Percentiles rank a stretch among this genome's conserved stretches.
These are phyloP conservation scores for Centropyge bicolor DNA, from an alignment of 2,797 vertebrate species.

Conservation along the genomic window DNA sequence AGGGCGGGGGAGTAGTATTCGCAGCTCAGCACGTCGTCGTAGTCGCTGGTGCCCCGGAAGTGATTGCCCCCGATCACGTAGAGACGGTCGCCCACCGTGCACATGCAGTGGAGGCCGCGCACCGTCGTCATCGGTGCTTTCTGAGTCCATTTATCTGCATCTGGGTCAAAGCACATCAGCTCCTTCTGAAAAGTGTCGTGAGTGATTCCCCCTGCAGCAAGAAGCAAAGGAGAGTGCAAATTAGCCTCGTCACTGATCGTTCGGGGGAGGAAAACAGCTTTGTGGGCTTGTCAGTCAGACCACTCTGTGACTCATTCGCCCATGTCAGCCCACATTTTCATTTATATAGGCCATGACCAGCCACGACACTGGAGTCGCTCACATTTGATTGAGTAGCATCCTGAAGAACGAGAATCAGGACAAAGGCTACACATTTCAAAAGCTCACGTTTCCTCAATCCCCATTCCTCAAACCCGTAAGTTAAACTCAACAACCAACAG, in stretches of 20 bases:
- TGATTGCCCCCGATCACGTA: conserved; percentile 99
- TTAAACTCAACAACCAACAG: conserved; percentile 6
- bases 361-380: conserved; percentile 1
- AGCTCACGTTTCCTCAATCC: conserved; percentile 1
- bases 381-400: neutral
- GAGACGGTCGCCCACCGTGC: conserved; percentile 96
- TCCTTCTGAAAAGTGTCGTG: conserved; percentile 99
- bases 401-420: neutral
- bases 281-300: conserved; percentile 39
- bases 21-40: conserved; percentile 97
- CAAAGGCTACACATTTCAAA: neutral
- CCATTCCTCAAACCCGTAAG: conserved; percentile 8
- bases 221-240: conserved; percentile 8
- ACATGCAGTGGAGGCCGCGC: conserved; percentile 98
- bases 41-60: conserved; percentile 98
- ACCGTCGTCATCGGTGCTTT: conserved; percentile 98
- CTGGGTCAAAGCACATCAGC: conserved; percentile 99
- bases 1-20: conserved; percentile 97
- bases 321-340: conserved; percentile 26
- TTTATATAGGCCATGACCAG: conserved; percentile 34
- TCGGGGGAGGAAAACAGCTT: conserved; percentile 38
- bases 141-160: conserved; percentile 98
- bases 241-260: conserved; percentile 37
- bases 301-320: conserved; percentile 38
- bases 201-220: conserved; percentile 93